phyloP scores from a whole-genome alignment of 2,113 vertebrate genomes.

The Recurvirostra avosetta region DNA sequence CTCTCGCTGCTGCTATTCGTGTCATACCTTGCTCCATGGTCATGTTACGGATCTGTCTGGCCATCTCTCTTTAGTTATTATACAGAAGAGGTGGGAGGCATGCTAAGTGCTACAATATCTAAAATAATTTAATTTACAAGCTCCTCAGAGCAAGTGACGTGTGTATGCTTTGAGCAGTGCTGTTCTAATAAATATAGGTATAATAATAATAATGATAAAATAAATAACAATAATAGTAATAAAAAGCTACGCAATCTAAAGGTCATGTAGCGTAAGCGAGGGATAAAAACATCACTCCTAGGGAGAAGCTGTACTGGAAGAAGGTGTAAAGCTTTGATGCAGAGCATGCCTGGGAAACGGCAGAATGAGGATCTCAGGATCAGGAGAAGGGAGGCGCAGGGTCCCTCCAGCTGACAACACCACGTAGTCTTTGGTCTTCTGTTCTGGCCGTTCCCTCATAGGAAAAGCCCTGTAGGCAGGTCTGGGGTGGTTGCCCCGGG shows the following conservation, averaged over 20 bases:
- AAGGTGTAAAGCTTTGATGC: background rate
- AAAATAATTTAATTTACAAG: conserved; percentile 1
- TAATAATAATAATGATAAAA: background rate
- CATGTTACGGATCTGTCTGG: background rate
- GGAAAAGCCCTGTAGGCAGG: background rate
- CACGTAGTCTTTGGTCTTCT: background rate
- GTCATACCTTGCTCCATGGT: background rate
- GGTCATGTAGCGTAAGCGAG: background rate
- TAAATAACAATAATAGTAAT: conserved; percentile 41
- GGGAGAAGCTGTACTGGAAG: background rate
- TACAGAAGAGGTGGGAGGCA: background rate
- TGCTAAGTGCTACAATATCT: background rate
- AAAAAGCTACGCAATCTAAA: background rate
- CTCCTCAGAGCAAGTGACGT: background rate
- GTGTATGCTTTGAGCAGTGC: background rate
- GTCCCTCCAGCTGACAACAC: background rate
- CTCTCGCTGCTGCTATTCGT: background rate
- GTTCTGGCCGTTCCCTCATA: background rate
- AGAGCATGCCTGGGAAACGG: background rate
- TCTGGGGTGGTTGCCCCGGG: background rate
- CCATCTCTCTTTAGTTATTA: background rate
- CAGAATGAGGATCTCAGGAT: background rate
- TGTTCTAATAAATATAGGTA: conserved; percentile 42
- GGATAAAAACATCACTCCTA: background rate
- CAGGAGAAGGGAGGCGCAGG: background rate